Base-by-base conservation (phyloP, 1,140 invertebrate species). In the Drosophila nannoptera region DNA sequence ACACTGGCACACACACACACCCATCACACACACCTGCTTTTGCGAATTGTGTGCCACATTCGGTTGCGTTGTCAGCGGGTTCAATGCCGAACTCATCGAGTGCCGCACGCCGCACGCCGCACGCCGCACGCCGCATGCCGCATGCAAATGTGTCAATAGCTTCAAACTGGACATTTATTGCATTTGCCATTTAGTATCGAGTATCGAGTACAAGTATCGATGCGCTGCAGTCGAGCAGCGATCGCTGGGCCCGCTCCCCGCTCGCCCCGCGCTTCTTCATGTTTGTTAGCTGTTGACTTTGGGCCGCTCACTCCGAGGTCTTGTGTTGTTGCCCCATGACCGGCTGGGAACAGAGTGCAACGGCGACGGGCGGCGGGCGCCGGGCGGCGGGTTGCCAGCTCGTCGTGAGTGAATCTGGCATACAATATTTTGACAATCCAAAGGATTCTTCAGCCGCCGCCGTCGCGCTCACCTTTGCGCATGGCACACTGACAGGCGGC, bases 391-490 rank as follows among this genome's bases (percentile, higher is more conserved):
- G 36, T 32, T 61, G n/a, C 48, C 64, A 73, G 64, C 68, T 84
- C 77, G 80, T 84, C 77, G 80, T 84, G 78, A 82, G 75, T 74
- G 71, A 76, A 67, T 77, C 72, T 77, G 80, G 80, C 80, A 78
- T 84, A 80, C 80, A 84, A 84, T 84, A 84, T 84, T 84, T 84
- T 84, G 80, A 84, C 80, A 84, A 84, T 80, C 78, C 80, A 80
- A 84, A 84, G 80, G 80, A 84, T 84, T 84, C 81, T 84, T 84
- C 63, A 84, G 58, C 63, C 53, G 54, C 63, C 31, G 49, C 63
- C 53, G 54, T 56, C 16, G 49, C 58, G 69, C 55, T 76, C 74
- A 76, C 81, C 80, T 84, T 83, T 84, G 33, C 62, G 62, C 65
- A 60, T 36, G 35, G 52, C 22, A 22, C 56, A 22, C 56, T 61